Percentiles rank a stretch among this genome's conserved stretches.
These are phyloP conservation scores for Notodonta ziczac DNA, from an alignment of 2,888 invertebrate genomes.

Conservation along the genomic window DNA sequence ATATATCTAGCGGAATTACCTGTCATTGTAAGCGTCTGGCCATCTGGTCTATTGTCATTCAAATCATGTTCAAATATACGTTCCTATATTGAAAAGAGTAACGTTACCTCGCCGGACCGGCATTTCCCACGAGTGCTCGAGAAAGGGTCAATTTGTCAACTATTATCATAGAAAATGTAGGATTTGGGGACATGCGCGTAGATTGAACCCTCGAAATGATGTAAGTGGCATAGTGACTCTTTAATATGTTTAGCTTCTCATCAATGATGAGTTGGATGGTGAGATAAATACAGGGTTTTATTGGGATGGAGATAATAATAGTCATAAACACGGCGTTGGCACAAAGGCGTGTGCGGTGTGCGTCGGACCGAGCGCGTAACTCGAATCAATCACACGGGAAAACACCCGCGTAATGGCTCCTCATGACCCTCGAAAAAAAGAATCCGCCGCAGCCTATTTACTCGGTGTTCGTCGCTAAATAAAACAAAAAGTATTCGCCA, in stretches of 20 bases:
- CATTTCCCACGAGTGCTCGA: conserved; percentile 35
- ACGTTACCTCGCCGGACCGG: conserved; percentile 17
- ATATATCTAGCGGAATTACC: conserved; percentile 34
- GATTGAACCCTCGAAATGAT: conserved; percentile 8
- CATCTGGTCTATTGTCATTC: conserved; percentile 42
- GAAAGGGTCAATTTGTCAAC: conserved; percentile 29
- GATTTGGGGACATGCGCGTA: conserved; percentile 16
- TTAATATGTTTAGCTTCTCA: conserved; percentile 1
- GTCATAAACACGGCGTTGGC: conserved; percentile 28
- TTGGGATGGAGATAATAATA: conserved; percentile 22
- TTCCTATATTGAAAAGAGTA: conserved; percentile 22
- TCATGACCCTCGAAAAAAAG: conserved; percentile 61
- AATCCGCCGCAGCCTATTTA: conserved; percentile 64
- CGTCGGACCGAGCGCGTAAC: conserved; percentile 44
- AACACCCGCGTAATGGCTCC: conserved; percentile 72
- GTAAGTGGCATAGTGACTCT: conserved; percentile 11
- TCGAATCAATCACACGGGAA: conserved; percentile 73
- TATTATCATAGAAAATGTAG: conserved; percentile 30
- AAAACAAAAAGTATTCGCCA: conserved; percentile 70
- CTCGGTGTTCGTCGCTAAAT: conserved; percentile 62
- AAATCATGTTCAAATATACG: conserved; percentile 25
- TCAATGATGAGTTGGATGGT: not conserved
- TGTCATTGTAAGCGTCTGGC: conserved; percentile 37
- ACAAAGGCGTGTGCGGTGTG: conserved; percentile 21
- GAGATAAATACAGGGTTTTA: conserved; percentile 18